Evolutionary conservation across 2,888 invertebrate genomes (phyloP), one percentile per base, ranked within the genome.

Genomic region (Seira ritae): DNA sequence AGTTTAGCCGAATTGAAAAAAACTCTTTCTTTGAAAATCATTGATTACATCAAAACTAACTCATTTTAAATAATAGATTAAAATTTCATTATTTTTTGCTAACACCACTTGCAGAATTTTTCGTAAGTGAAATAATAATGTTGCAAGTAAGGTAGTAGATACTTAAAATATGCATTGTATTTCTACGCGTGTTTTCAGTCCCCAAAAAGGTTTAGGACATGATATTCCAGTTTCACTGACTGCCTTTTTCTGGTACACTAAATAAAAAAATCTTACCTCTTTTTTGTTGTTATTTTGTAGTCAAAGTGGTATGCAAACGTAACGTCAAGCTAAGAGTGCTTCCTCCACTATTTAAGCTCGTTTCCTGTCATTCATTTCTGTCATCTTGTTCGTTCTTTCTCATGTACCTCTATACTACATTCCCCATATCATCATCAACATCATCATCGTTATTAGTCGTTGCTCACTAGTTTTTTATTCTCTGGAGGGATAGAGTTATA

Each of bases 331-430:
- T 55, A 79, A 24, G 80, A 80, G 80, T 74, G 70, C 80, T 80
- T 80, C 80, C 80, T 75, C 70, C 68, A 69, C 80, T 74, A 80
- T 74, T 80, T 80, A 80, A 70, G 66, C 80, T 80, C 80, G 74
- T 80, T 80, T 80, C 80, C 80, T 80, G 80, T 80, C 80, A 80
- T 80, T 80, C 80, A 80, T 80, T 80, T 80, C 80, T 80, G 80
- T 80, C 80, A 80, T 74, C 80, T 74, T 70, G 80, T 74, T 74
- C 80, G n/a, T 78, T 70, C 2, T 67, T 80, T 74, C 80, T 80
- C 74, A 80, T 80, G 80, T 74, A 80, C 69, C 73, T 55, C 55
- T 19, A 70, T 80, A 73, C 66, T n/a, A 68, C 60, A 69, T 73
- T 31, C 31, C 8, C 31, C 31, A 31, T 31, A 31, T 31, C 2